Evolutionary conservation across 2,888 invertebrate genomes (phyloP).

Genomic region (Agrilus biguttatus): DNA sequence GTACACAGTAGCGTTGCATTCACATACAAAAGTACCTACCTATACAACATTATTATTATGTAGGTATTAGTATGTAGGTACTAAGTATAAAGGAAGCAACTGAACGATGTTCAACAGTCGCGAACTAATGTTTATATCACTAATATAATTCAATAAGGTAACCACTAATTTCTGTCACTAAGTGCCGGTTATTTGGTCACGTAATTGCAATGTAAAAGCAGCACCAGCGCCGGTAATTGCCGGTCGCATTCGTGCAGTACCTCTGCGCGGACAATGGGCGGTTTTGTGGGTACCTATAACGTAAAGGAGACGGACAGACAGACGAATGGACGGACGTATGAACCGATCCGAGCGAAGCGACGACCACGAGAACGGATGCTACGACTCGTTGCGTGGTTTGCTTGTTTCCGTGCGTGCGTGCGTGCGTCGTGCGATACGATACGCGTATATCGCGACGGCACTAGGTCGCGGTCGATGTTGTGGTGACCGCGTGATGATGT

Average conservation of each 20-base stretch:
- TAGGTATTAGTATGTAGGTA: too few species aligned
- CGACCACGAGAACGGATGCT: constrained; percentile 13
- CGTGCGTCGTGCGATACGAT: constrained; percentile 24
- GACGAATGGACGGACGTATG: background rate
- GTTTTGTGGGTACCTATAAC: background rate
- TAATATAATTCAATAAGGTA: constrained; percentile 20
- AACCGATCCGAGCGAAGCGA: constrained; percentile 12
- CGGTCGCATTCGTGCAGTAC: too few species aligned
- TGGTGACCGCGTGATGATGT: constrained; percentile 9
- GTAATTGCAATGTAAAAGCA: constrained; percentile 17
- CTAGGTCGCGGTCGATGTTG: constrained; percentile 14
- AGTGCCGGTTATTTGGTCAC: constrained; percentile 21
- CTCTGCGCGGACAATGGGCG: constrained; percentile 3
- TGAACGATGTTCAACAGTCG: constrained; percentile 3
- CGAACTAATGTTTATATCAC: constrained; percentile 16
- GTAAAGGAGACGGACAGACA: constrained; percentile 7
- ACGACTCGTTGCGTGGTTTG: constrained; percentile 29
- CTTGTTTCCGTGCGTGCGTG: constrained; percentile 42
- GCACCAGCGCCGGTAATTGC: constrained; percentile 12
- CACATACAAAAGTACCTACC: too few species aligned
- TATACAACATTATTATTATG: too few species aligned
- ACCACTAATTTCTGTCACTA: constrained; percentile 23
- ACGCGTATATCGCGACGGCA: constrained; percentile 17
- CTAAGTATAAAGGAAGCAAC: background rate
- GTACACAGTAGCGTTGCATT: constrained; percentile 3